Percentiles rank a stretch among this genome's conserved stretches.
phyloP scores from a whole-genome alignment of 2,113 vertebrate genomes.

The Oceanodroma tethys region DNA sequence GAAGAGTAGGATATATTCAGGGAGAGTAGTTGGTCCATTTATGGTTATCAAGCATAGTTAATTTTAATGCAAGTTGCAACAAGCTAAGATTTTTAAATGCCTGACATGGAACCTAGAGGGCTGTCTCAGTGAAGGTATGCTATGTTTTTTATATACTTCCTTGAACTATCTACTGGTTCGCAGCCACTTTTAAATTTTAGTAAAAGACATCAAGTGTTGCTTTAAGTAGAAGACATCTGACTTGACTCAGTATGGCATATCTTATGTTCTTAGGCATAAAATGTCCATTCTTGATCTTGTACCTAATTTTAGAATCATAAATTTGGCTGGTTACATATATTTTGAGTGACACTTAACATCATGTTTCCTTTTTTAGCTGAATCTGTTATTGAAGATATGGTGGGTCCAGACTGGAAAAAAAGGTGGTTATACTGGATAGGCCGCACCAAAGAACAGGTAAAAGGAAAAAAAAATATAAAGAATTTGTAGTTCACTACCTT shows the following conservation, averaged over 20 bases:
- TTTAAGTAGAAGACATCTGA: not conserved
- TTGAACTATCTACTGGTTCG: not conserved
- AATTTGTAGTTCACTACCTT: not conserved
- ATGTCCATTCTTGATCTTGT: not conserved
- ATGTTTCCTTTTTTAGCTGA: conserved; percentile 77
- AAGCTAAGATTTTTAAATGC: not conserved
- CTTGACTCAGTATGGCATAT: not conserved
- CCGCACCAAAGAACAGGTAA: conserved; percentile 91
- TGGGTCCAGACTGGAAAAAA: conserved; percentile 94
- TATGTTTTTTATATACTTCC: not conserved
- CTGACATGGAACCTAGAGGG: not conserved
- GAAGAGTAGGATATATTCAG: not conserved
- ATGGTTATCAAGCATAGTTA: not conserved
- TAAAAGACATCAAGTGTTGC: not conserved
- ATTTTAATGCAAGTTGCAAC: not conserved
- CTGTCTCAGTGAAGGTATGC: not conserved
- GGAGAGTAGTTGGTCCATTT: not conserved
- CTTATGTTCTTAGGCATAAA: not conserved
- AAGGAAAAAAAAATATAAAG: not conserved
- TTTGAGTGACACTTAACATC: not conserved
- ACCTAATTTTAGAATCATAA: not conserved
- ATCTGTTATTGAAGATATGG: conserved; percentile 91
- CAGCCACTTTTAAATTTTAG: not conserved
- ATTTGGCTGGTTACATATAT: not conserved
- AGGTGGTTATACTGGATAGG: conserved; percentile 91